Percentiles rank a stretch among this genome's conserved stretches.
Evolutionary conservation across 2,113 vertebrate genomes (phyloP).

Genomic region (Capreolus pygargus): DNA sequence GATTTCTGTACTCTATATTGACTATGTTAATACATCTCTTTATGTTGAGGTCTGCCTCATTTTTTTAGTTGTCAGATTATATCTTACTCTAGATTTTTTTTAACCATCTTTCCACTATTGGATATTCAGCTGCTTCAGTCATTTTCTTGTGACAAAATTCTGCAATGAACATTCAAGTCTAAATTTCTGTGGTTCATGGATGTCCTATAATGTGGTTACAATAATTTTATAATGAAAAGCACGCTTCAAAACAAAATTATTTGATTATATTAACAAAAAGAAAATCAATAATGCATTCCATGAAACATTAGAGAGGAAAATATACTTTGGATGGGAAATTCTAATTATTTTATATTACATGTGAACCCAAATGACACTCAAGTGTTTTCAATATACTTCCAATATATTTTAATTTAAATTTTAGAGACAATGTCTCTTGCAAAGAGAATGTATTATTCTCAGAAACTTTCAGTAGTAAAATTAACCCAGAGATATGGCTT

Average conservation of each 20-base stretch:
- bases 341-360: neutral
- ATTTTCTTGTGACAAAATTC: neutral
- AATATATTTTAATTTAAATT: neutral
- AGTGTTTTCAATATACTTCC: neutral
- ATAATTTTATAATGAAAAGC: neutral
- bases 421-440: neutral
- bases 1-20: neutral
- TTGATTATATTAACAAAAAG: neutral
- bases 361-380: neutral
- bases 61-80: neutral
- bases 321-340: neutral
- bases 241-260: conserved; percentile 16
- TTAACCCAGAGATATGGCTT: neutral
- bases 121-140: neutral
- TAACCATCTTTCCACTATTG: neutral
- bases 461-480: neutral
- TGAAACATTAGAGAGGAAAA: conserved; percentile 6
- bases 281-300: neutral
- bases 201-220: neutral
- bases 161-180: neutral
- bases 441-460: neutral
- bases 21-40: neutral
- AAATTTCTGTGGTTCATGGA: neutral
- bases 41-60: neutral
- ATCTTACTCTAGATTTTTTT: neutral